Evolutionary conservation across 2,888 invertebrate species (phyloP), one percentile per base, ranked within the genome.

Genomic region (Drosophila sordidula): DNA sequence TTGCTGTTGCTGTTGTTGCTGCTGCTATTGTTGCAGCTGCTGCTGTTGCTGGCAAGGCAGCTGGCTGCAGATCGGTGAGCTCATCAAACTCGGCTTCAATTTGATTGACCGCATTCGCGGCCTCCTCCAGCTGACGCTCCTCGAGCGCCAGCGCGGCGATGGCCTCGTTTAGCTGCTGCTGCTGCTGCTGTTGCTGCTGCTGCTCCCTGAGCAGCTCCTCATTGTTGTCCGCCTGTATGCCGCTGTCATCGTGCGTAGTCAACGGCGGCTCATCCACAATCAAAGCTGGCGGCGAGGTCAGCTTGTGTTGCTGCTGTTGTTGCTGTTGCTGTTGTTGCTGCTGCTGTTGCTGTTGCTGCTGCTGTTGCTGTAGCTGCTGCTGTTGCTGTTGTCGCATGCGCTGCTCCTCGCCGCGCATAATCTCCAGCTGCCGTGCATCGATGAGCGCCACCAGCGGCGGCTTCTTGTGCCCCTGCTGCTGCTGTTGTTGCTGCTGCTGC

Each of bases 191-290:
- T 26, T 26, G 26, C 61, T 90, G 89, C 41, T 87, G 86, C 46
- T 78, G 84, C 32, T 66, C 66, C 58, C 73, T 65, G 12, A 69
- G 56, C 50, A 90, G 68, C 6, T 89, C 88, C 47, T 91, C 96
- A 89, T 95, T 95, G 58, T 68, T 74, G 8, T 96, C 96, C 25
- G 96, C 97, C 85, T 96, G 96, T 74, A 91, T 92, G 51, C 92
- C 92, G 78, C 91, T 92, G 59, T 97, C 96, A 92, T 97, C 96
- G 41, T 79, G 80, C 45, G 86, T 70, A 95, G 94, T 91, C 95
- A 39, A 36, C 11, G 78, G 80, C 5, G 79, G 72, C 11, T 82
- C 81, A 36, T 87, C 78, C 18, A 85, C 73, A 54, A 81, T 49
- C 14, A 87, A 41, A 4, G 71, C 64, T 5, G 84, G 79, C 4